A percentile compares a stretch with the other conserved stretches of the same genome.
Evolutionary conservation across 2,797 vertebrate genomes (phyloP).

Genomic region (Miichthys miiuy): DNA sequence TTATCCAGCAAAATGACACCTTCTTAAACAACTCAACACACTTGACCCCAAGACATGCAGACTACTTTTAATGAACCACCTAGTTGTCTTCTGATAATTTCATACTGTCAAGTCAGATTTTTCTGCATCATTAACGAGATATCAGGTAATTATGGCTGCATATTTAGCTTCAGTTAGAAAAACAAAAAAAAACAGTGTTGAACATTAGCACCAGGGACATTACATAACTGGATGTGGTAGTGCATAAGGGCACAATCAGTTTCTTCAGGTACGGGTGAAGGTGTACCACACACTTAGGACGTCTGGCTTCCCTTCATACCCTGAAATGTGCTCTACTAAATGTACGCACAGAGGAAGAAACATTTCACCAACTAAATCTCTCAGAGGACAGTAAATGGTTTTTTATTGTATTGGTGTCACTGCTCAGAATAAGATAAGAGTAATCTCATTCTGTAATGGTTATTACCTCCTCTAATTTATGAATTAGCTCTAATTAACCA

Average conservation of each 20-base stretch:
- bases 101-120: constrained; percentile 1
- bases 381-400: constrained; percentile 61
- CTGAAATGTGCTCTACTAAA: constrained; percentile 18
- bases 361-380: constrained; percentile 48
- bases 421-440: constrained; percentile 54
- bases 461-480: constrained; percentile 76
- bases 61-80: neutral
- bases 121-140: constrained; percentile 2
- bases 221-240: neutral
- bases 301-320: constrained; percentile 10
- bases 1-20: neutral
- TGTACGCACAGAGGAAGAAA: constrained; percentile 25
- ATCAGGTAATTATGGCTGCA: neutral
- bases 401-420: constrained; percentile 73
- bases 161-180: constrained; percentile 1
- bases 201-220: neutral
- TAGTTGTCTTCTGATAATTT: neutral
- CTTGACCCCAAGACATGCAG: neutral
- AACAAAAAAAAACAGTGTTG: neutral
- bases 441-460: constrained; percentile 65
- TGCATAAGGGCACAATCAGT: neutral
- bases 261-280: neutral
- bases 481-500: constrained; percentile 73
- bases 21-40: neutral
- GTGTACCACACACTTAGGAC: constrained; percentile 1